phyloP scores from a whole-genome alignment of 1,140 invertebrate species.

The Brachionus koreanus region DNA sequence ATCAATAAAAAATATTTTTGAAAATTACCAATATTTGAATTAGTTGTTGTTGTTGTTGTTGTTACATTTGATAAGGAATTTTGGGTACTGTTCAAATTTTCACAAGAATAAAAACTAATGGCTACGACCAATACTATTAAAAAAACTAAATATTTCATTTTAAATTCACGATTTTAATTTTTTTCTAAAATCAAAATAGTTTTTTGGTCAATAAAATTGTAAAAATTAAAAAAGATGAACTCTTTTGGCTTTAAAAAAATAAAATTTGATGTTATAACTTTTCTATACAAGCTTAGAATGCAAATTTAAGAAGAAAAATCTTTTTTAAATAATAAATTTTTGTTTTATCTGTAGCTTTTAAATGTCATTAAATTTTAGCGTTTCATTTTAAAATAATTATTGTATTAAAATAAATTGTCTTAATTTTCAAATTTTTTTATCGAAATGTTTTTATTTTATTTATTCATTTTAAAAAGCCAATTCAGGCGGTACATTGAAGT shows the following conservation, averaged over 20 bases:
- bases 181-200: no score
- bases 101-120: not conserved
- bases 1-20: not conserved
- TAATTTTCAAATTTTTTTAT: not conserved
- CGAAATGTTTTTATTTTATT: no score
- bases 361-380: not conserved
- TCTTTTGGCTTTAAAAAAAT: no score
- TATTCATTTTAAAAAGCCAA: no score
- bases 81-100: not conserved
- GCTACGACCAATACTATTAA: not conserved
- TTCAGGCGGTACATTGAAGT: no score
- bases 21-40: not conserved
- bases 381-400: not conserved
- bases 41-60: no score
- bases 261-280: no score
- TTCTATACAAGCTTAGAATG: no score
- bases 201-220: not conserved
- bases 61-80: not conserved
- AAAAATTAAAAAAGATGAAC: not conserved
- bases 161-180: not conserved
- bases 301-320: no score
- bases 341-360: not conserved
- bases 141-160: not conserved
- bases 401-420: not conserved
- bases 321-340: not conserved